phyloP scores from a whole-genome alignment of 1,140 invertebrate species.

The Pentalonia nigronervosa region DNA sequence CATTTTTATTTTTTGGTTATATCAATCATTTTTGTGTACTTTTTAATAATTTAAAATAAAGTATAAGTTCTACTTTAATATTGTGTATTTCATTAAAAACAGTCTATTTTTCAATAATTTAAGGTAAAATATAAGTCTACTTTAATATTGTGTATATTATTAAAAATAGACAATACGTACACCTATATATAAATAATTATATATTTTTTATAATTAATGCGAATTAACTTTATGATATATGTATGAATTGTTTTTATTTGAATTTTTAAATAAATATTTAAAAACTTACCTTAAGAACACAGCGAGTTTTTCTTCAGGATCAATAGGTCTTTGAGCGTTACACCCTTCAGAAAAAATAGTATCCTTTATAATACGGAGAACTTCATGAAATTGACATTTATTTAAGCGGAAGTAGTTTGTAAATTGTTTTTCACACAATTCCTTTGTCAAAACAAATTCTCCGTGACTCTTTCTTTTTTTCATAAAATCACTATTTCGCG shows the following conservation, averaged over 20 bases:
- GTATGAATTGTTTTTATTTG: background rate
- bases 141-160: too few relatives aligned
- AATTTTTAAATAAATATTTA: background rate
- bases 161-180: too few relatives aligned
- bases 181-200: too few relatives aligned
- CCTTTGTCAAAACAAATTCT: background rate
- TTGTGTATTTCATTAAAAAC: too few relatives aligned
- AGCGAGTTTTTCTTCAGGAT: background rate
- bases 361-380: constrained; percentile 12
- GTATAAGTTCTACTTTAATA: too few relatives aligned
- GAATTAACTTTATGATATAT: background rate
- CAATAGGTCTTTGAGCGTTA: background rate
- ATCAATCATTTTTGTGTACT: too few relatives aligned
- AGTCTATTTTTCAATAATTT: too few relatives aligned
- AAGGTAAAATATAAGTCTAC: too few relatives aligned
- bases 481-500: background rate
- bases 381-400: constrained; percentile 8
- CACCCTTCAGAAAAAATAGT: background rate
- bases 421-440: background rate
- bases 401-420: too few relatives aligned
- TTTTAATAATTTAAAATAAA: too few relatives aligned
- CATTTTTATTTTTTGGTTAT: too few relatives aligned
- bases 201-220: too few relatives aligned
- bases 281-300: background rate
- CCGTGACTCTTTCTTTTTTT: background rate